Evolutionary conservation across 35 echinoderm and acorn worm genomes (phyloP).

Genomic region (Apostichopus californicus): DNA sequence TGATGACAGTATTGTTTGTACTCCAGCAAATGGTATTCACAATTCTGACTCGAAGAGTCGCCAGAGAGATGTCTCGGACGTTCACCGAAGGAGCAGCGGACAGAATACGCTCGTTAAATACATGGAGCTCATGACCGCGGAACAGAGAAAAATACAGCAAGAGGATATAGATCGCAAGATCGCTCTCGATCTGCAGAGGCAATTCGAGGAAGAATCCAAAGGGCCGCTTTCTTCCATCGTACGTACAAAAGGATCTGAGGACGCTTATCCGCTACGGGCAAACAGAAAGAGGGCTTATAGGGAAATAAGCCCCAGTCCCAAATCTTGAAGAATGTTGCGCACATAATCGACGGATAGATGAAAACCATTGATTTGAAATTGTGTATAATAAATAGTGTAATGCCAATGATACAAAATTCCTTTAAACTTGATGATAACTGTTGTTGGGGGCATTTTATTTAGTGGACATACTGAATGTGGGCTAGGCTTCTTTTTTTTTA

Average conservation of each 20-base stretch:
- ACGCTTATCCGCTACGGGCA: constrained; percentile 36
- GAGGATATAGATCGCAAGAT: constrained; percentile 50
- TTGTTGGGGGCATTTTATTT: too few species aligned
- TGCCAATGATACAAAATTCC: too few species aligned
- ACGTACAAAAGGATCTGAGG: constrained; percentile 40
- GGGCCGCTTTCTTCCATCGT: not conserved
- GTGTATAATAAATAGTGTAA: too few species aligned
- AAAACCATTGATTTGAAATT: too few species aligned
- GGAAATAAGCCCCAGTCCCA: constrained; percentile 24
- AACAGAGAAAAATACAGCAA: constrained; percentile 25
- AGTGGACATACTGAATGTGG: too few species aligned
- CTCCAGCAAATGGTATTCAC: not conserved
- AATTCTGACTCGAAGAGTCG: not conserved
- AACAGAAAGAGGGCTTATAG: constrained; percentile 18
- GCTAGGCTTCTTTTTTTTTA: too few species aligned
- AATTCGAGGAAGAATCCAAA: constrained; percentile 27
- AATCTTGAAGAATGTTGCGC: not conserved
- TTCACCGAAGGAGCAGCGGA: constrained; percentile 20
- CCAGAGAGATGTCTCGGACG: not conserved
- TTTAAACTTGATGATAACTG: too few species aligned
- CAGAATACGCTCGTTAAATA: constrained; percentile 29
- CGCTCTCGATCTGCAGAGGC: constrained; percentile 25
- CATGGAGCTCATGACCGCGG: constrained; percentile 38
- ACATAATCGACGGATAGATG: too few species aligned
- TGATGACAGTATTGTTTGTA: not conserved